Base-by-base conservation (phyloP, 2,113 vertebrate species). In the Polypterus senegalus region DNA sequence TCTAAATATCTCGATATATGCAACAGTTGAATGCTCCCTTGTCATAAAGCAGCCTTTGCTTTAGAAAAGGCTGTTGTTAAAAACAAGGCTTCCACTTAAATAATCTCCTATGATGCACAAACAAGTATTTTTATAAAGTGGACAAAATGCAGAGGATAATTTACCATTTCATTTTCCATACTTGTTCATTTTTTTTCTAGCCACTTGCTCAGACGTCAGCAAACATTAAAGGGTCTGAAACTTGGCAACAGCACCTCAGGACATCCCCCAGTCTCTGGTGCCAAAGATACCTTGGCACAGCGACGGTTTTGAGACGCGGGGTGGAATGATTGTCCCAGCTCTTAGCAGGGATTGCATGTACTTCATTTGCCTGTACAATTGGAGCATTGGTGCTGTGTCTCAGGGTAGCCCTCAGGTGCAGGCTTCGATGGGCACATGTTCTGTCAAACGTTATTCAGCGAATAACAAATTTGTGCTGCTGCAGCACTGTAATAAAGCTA, bases 331-430 rank as follows among this genome's bases (percentile, higher is more conserved):
- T 81, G 81, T 80, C 78, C 79, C 80, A 67, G 71, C 80, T 87
- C 80, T 77, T 79, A 77, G 76, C 76, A 69, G 82, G 86, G 83
- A 87, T 80, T 86, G 87, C 80, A 83, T 88, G 84, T 83, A 89
- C 81, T 83, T 85, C 78, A 81, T 89, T 89, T 89, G 88, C 87
- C 83, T 87, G 81, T 82, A 81, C 79, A 84, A 80, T 86, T 59
- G 78, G 75, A 83, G 70, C 82, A 75, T 71, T 73, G 79, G 79
- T 68, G 74, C 77, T 74, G 77, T 78, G 82, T 82, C 81, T 84
- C 63, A 65, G 81, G 83, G 81, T 78, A 75, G 81, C 81, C 81
- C 82, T 87, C 80, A 83, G 82, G 83, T 86, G 84, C 74, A 66
- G 81, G 83, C 84, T 87, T 83, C 86, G 82, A 86, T 87, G 86